Base-by-base conservation (phyloP, 1,140 invertebrate genomes). In the Thaumatotibia leucotreta region DNA sequence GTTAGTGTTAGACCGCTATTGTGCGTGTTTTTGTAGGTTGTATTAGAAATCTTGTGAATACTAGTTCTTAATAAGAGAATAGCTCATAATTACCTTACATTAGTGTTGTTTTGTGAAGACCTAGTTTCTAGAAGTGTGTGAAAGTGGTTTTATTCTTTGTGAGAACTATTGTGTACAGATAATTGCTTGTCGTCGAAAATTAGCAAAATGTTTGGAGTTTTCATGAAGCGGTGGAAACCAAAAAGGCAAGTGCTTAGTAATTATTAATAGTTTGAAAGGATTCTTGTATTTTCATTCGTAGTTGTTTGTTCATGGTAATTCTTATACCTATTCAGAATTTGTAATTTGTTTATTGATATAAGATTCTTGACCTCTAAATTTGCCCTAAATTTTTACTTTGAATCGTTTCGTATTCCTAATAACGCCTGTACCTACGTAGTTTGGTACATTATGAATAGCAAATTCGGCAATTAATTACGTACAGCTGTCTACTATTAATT, bases 201-300 rank as follows among this genome's bases (percentile, higher is more conserved):
- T 23, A 54, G 74, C 78, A 87, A 83, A 71, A 92, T 92, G 91
- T 86, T 92, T 72, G 91, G 91, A 76, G 91, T 92, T 20, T 91
- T 92, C 70, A 92, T 91, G 70, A 83, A 83, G 54, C 80, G 88
- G 45, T 92, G 91, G 91, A 91, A 89, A 78, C 89, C 90, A 65
- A 92, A 92, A 90, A 92, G 91, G 91, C 91, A 62, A 39, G 72
- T 74, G 54, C 58, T 50, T 23, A 5, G n/a, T 39, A 5, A 39
- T 17, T n/a, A 35, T 14, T 17, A 39, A 14, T 54, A 11, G n/a
- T 17, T n/a, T 39, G 1, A 39, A 39, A 4, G 4, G n/a, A 39
- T 17, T 17, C 11, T 39, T 14, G n/a, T n/a, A n/a, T n/a, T n/a
- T n/a, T n/a, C n/a, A n/a, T n/a, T n/a, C n/a, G n/a, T n/a, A n/a